Base-by-base conservation (phyloP, 1,140 invertebrate genomes). In the Paraescarpia echinospica region DNA sequence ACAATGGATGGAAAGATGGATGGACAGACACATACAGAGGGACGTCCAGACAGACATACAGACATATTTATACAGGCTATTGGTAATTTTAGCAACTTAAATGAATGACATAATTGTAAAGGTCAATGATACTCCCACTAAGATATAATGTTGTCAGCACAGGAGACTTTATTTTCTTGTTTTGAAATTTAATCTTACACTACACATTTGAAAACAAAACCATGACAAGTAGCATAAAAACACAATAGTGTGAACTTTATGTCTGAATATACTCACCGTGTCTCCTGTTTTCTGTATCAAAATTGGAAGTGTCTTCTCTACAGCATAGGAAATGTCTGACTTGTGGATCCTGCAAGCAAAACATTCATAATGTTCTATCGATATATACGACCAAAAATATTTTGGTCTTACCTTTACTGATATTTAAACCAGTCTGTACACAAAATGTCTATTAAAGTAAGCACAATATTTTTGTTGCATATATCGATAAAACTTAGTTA, bases 241-340 rank as follows among this genome's bases (percentile, higher is more conserved):
- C 0, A 77, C 59, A 18, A 77, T 27, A 77, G 9, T 18, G 22
- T 4, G 22, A 77, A 77, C 14, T 14, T 31, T 77, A 31, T 77
- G 14, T 31, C 59, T 77, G 27, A 6, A 77, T 18, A 77, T 18
- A 77, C 59, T 77, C 94, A 96, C 98, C 0, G 98, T 98, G 95
- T 99, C 98, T 0, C 98, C 98, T 35, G 98, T 98, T 94, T 98
- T 98, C 5, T 98, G 97, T 34, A 99, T 95, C 34, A 99, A 96
- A 95, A 98, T 98, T 0, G 98, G 98, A 31, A 99, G 95, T 33
- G 98, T 95, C 94, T 98, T 97, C 95, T 99, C 98, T 27, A 95
- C 93, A 91, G 95, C 94, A 93, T 93, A 94, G 9, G 94, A 93
- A 22, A 94, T 94, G 31, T 96, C 96, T 89, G 92, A 88, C 93